phyloP scores from a whole-genome alignment of 2,113 vertebrate species.

The Pelecanus crispus region DNA sequence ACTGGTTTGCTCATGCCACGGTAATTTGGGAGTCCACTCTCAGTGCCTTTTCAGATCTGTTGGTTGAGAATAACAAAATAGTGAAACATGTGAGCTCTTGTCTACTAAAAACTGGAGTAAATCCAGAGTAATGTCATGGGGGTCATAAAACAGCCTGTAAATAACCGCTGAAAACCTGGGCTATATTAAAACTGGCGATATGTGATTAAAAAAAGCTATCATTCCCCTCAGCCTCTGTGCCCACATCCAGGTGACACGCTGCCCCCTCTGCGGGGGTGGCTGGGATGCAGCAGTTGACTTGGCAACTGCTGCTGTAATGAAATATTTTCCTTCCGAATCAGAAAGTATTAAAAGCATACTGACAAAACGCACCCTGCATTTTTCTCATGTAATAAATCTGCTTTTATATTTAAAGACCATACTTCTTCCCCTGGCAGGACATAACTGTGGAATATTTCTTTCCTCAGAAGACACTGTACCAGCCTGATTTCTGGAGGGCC shows the following conservation, averaged over 20 bases:
- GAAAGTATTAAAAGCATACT: conserved; percentile 10
- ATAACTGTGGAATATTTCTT: neutral
- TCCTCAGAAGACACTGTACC: neutral
- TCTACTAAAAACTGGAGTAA: neutral
- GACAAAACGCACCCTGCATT: neutral
- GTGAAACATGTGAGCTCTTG: neutral
- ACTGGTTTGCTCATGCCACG: rapidly evolving
- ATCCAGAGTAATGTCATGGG: neutral
- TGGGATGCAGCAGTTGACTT: neutral
- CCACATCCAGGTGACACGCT: neutral
- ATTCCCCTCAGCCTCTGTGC: neutral
- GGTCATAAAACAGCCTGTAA: neutral
- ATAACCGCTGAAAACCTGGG: neutral
- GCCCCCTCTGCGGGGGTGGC: neutral
- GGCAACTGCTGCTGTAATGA: neutral
- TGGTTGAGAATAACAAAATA: neutral
- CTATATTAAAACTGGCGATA: neutral
- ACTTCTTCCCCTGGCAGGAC: neutral
- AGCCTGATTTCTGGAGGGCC: neutral
- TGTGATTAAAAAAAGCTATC: neutral
- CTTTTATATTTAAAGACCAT: neutral
- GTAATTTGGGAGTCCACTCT: neutral
- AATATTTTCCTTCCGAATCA: neutral
- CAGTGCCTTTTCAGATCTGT: neutral
- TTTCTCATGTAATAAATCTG: conserved; percentile 23